Evolutionary conservation across 2,797 vertebrate genomes (phyloP).

Genomic region (Catostomus latipinnis): DNA sequence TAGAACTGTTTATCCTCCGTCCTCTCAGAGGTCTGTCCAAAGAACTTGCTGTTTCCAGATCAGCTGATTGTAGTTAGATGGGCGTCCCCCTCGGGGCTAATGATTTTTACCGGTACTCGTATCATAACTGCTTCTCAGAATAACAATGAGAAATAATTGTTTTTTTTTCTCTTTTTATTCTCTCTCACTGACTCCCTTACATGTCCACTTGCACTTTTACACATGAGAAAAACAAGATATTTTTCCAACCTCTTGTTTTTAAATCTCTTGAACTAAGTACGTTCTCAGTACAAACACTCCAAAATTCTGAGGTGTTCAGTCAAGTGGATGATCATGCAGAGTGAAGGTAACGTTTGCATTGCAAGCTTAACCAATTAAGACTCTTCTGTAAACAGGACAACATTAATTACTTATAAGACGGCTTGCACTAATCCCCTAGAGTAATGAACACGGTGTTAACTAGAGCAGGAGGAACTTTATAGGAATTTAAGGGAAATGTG

Average conservation of each 20-base stretch:
- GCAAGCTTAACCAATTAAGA: constrained; percentile 64
- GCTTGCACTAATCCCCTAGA: constrained; percentile 42
- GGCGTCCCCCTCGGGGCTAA: constrained; percentile 33
- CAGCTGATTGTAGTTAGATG: constrained; percentile 40
- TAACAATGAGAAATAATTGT: background rate
- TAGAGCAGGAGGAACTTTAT: constrained; percentile 36
- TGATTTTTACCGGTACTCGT: constrained; percentile 51
- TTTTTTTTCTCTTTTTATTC: background rate
- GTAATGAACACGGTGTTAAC: constrained; percentile 48
- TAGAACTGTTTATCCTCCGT: constrained; percentile 13
- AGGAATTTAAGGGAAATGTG: constrained; percentile 41
- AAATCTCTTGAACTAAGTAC: background rate
- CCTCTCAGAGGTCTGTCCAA: constrained; percentile 20
- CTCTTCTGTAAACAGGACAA: constrained; percentile 58
- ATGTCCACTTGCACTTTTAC: too few relatives aligned
- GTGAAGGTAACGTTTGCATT: constrained; percentile 26
- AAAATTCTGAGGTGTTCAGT: constrained; percentile 8
- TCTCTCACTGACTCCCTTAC: background rate
- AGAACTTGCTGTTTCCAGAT: constrained; percentile 36
- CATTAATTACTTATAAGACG: constrained; percentile 60
- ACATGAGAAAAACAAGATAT: too few relatives aligned
- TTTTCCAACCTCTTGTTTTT: background rate
- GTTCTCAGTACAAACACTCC: background rate
- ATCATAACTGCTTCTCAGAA: constrained; percentile 20
- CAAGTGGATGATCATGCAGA: constrained; percentile 41